Base-by-base conservation (phyloP, 2,797 vertebrate species). In the Takifugu rubripes region DNA sequence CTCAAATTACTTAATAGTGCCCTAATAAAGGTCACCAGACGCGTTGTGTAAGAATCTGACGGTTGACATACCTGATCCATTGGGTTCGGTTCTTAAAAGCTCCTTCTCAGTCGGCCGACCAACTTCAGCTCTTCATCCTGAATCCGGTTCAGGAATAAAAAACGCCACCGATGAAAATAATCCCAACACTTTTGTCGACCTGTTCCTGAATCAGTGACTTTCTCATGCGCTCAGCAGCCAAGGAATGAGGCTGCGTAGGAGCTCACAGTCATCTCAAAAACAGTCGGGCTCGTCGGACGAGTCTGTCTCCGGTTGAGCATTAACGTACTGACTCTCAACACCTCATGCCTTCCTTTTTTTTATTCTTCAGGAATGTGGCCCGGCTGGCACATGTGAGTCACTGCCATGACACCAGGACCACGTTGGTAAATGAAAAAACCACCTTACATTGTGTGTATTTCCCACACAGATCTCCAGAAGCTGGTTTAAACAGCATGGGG, bases 351-450 rank as follows among this genome's bases (percentile, higher is more conserved):
- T 49, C 65, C 54, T 56, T 72, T 56, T 56, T 76, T 55, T 29
- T 72, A 72, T 76, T 52, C 62, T 6, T 24, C 50, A 84, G 84
- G 89, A 93, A 93, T 93, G 92, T 53, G 0, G 80, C 78, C 71
- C 6, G 51, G 77, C 89, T 72, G 75, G 89, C 68, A 65, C 42
- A 44, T 9, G 42, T 76, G 81, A 84, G 47, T 86, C 84, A 84
- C 29, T 44, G 17, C 31, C 60, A 56, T 40, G 66, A 57, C 66
- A 52, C 49, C 47, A 46, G 48, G 0, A 26, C 0, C 1, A 49
- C n/a, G 27, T 45, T 31, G 16, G 3, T 46, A 21, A n/a, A n/a
- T n/a, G 21, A n/a, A 46, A n/a, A n/a, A 21, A n/a, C 6, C 17
- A 21, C n/a, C 44, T 46, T 40, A 40, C 33, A 11, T 1, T 40